Evolutionary conservation across 1,140 invertebrate genomes (phyloP).

Genomic region (Calephelis nemesis): DNA sequence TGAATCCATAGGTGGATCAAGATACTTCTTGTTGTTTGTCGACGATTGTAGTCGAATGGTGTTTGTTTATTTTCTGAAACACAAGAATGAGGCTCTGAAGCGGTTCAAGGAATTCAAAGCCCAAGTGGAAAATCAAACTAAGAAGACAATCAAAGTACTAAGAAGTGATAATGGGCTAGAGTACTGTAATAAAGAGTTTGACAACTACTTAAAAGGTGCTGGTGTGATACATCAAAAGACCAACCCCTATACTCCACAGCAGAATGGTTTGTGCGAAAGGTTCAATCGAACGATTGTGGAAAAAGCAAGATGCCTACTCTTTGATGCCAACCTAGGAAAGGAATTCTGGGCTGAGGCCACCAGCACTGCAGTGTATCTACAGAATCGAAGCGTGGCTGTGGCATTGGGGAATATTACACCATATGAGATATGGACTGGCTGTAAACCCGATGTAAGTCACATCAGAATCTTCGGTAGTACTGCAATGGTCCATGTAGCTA

Average conservation of each 20-base stretch:
- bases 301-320: too few relatives aligned
- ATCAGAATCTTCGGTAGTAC: constrained; percentile 2
- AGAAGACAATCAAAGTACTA: neutral
- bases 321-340: neutral
- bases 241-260: neutral
- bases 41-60: too few relatives aligned
- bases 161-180: neutral
- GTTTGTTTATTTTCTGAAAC: too few relatives aligned
- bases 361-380: neutral
- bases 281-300: neutral
- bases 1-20: too few relatives aligned
- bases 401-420: neutral
- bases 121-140: constrained; percentile 2
- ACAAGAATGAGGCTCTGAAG: too few relatives aligned
- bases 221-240: neutral
- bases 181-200: neutral
- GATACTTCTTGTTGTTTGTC: too few relatives aligned
- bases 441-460: constrained; percentile 9
- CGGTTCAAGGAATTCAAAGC: too few relatives aligned
- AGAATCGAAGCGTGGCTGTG: neutral
- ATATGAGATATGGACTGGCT: constrained; percentile 3
- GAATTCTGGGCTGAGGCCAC: constrained; percentile 1
- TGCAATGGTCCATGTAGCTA: constrained; percentile 11
- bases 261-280: neutral
- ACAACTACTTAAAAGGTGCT: neutral